These are phyloP conservation scores for Ptilonorhynchus violaceus DNA, from an alignment of 2,113 vertebrate genomes.

Conservation along the genomic window DNA sequence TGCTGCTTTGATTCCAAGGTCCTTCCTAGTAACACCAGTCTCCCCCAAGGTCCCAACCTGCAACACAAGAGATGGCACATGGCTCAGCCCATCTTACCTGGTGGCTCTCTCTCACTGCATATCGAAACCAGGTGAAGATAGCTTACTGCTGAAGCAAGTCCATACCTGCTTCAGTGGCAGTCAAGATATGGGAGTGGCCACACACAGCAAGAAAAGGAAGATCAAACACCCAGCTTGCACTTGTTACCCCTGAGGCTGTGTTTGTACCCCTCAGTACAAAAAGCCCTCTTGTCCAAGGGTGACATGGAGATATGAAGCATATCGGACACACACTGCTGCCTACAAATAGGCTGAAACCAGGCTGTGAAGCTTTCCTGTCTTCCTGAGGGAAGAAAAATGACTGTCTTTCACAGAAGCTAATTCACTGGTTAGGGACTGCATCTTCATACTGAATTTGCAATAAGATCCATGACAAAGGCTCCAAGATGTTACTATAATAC, in stretches of 20 bases:
- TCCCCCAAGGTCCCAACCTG: background rate
- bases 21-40: conserved; percentile 31
- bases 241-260: background rate
- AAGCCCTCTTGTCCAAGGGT: background rate
- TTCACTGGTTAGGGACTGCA: background rate
- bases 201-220: background rate
- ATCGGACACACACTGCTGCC: background rate
- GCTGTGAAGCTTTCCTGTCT: background rate
- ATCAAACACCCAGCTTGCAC: background rate
- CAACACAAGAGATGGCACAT: background rate
- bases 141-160: background rate
- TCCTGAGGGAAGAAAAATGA: background rate
- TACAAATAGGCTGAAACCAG: background rate
- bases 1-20: conserved; percentile 5
- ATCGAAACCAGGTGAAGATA: background rate
- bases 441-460: background rate
- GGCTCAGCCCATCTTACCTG: background rate
- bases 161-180: background rate
- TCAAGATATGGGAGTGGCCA: background rate
- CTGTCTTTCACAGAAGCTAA: background rate
- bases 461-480: background rate
- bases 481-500: background rate
- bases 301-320: fast-evolving
- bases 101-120: background rate
- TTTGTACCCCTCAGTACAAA: background rate